Evolutionary conservation across 64 coral and sea anemone genomes (phyloP), one percentile per base, ranked within the genome.

Genomic region (Astreopora myriophthalma): DNA sequence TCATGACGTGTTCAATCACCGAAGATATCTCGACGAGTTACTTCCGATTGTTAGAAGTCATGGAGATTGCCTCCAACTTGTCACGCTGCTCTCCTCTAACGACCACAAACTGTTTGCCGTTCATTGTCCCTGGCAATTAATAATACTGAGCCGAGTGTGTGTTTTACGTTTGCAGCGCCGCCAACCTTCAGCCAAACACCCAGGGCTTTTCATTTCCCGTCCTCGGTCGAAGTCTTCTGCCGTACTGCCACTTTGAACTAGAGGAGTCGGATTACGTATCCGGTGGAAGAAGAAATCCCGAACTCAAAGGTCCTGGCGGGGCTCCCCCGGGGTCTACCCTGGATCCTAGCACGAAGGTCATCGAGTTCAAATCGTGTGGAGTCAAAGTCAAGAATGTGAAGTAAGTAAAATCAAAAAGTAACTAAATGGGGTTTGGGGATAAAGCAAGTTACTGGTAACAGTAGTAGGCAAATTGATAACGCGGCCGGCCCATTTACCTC

Each of bases 311-410:
- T 35, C 94, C 97, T 3, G 86, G 97, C 17, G 97, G 97, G 22
- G 97, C 94, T 60, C 90, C 97, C 34, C 97, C 97, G 0, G 97
- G 97, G 2, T 96, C 97, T 49, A 99, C 90, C 20, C 91, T 99
- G 19, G 94, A 93, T 62, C 97, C 90, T 3, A 99, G 90, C 10
- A 99, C 97, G 1, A 99, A 91, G 39, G 97, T 99, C 48, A 75
- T 99, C 24, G 97, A 99, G 63, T 99, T 99, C 71, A 95, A 99
- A 71, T 99, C 97, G 26, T 99, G 97, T 62, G 97, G 97, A 38
- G 87, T 99, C 29, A 99, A 99, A 57, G 94, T 99, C 52, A 99
- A 96, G 70, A 95, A 96, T 62, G 67, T 86, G 19, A 99, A 88
- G 97, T 99, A 68, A 74, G 85, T 64, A 2, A 8, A n/a, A n/a